phyloP scores from a whole-genome alignment of 2,888 invertebrate genomes.

The Lasioglossum morio region DNA sequence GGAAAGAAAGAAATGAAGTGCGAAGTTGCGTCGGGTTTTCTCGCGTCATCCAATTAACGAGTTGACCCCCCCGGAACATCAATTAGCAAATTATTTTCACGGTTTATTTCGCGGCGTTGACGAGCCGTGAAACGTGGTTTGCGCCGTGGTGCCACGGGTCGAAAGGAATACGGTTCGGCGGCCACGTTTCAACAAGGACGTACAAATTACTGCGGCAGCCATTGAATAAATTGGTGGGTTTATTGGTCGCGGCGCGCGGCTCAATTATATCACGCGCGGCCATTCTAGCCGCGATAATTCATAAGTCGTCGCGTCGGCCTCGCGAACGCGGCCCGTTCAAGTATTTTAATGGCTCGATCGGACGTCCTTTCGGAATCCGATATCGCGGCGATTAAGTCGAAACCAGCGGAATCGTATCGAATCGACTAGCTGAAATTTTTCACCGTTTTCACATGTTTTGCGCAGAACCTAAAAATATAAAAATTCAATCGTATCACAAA shows the following conservation, averaged over 20 bases:
- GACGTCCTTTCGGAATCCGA: constrained; percentile 29
- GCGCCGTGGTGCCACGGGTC: not conserved
- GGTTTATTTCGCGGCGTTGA: constrained; percentile 8
- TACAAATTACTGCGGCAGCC: constrained; percentile 37
- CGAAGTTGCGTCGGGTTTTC: not conserved
- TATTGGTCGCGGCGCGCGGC: constrained; percentile 20
- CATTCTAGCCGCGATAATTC: constrained; percentile 39
- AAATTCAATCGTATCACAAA: too few species aligned
- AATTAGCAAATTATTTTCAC: constrained; percentile 26
- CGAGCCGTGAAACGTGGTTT: constrained; percentile 4
- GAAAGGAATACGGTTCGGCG: constrained; percentile 24
- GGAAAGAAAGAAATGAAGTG: not conserved
- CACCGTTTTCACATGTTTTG: too few species aligned
- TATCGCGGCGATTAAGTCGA: constrained; percentile 35
- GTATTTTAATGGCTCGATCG: constrained; percentile 42
- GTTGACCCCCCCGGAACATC: not conserved
- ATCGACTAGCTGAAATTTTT: not conserved
- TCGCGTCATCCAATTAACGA: constrained; percentile 24
- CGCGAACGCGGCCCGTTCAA: constrained; percentile 29
- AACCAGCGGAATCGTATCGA: not conserved
- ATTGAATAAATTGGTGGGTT: constrained; percentile 42
- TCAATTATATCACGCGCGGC: constrained; percentile 32
- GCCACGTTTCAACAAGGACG: constrained; percentile 29
- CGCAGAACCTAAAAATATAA: too few species aligned
- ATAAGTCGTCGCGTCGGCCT: constrained; percentile 17